phyloP scores from a whole-genome alignment of 2,797 vertebrate genomes.

The Premnoplex brunnescens region DNA sequence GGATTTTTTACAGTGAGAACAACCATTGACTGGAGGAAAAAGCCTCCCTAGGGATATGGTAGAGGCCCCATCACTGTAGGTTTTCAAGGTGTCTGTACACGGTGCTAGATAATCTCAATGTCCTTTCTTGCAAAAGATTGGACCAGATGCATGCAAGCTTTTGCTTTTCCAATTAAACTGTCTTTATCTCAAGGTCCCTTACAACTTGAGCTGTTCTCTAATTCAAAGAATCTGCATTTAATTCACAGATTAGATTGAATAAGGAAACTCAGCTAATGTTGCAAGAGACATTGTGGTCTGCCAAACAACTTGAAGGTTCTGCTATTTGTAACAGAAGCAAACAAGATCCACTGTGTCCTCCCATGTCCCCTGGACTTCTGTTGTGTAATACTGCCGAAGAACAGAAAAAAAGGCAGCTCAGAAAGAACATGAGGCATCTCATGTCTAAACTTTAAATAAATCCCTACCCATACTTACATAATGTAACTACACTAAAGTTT shows the following conservation, averaged over 20 bases:
- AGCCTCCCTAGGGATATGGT: rapidly evolving
- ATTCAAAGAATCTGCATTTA: background rate
- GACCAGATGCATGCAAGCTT: too few species aligned
- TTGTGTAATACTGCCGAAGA: background rate
- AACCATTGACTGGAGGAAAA: background rate
- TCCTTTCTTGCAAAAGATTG: background rate
- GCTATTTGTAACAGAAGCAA: background rate
- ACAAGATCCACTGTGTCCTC: background rate
- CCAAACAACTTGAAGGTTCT: background rate
- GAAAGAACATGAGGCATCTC: background rate
- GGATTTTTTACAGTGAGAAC: background rate
- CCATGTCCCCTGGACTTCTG: background rate
- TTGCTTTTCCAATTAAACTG: too few species aligned
- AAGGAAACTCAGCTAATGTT: background rate
- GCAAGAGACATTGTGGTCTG: background rate
- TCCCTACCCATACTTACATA: too few species aligned
- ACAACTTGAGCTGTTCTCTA: rapidly evolving
- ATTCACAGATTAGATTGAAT: background rate
- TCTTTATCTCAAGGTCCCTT: background rate
- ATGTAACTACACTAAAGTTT: background rate
- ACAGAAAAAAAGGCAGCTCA: background rate
- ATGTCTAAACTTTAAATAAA: background rate
- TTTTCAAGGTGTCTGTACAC: background rate
- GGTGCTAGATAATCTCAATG: background rate
- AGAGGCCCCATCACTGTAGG: background rate